Base-by-base conservation (phyloP, 2,113 vertebrate genomes). In the Erythrolamprus reginae region DNA sequence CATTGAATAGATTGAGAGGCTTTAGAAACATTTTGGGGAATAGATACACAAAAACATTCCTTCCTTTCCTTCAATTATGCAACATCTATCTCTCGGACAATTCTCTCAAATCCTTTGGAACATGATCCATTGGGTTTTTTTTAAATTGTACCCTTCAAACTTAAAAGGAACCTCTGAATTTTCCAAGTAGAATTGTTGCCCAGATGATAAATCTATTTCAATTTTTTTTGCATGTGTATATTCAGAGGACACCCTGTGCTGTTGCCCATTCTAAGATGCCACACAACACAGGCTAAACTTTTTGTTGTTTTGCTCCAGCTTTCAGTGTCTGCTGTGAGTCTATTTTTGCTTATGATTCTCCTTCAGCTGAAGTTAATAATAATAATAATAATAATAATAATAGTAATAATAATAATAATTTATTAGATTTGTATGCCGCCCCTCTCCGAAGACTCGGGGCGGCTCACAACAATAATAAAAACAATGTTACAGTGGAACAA, bases 51-150 rank as follows among this genome's bases (percentile, higher is more conserved):
- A 82, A 10, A 47, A n/a, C n/a, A n/a, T n/a, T n/a, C n/a, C n/a
- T 87, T 70, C 4, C 48, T 91, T 86, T 84, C 83, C 15, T 51
- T 91, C 47, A n/a, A 19, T 88, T 77, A 82, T 24, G 53, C 5
- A 42, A 21, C 4, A 8, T 28, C 28, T 50, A 50, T 50, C 51
- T 47, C 13, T 90, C 88, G 70, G 48, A 28, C 7, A 83, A 19
- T 48, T 84, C 28, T 48, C 9, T 15, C 55, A 89, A 90, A 92
- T 9, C 10, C 21, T 92, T 91, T 85, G 61, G 86, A 0, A 23
- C 24, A 10, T 45, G 92, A 91, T 93, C 91, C 10, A 70, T 83
- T n/a, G n/a, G n/a, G n/a, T n/a, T n/a, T n/a, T 89, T 94, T 26
- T 50, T 87, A 87, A 53, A 24, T 90, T 33, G 56, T 2, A 90